Evolutionary conservation across 2,888 invertebrate species (phyloP).

Genomic region (Ophion ellenae): DNA sequence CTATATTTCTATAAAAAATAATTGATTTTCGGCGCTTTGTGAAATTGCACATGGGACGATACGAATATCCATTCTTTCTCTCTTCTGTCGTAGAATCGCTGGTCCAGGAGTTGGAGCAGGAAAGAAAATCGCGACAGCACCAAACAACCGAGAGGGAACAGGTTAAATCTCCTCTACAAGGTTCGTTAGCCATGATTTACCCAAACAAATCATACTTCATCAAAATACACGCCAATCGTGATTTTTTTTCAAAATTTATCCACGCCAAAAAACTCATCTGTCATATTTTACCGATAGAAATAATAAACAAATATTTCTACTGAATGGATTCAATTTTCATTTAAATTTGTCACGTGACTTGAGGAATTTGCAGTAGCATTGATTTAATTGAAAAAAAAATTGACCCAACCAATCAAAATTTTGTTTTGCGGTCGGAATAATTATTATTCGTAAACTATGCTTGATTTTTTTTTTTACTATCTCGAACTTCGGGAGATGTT

Average conservation of each 20-base stretch:
- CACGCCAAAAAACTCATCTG: neutral
- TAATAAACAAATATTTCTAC: neutral
- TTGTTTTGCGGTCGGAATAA: neutral
- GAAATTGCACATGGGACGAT: constrained; percentile 40
- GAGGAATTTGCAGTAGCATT: neutral
- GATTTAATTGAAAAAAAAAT: neutral
- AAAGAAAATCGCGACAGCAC: constrained; percentile 93
- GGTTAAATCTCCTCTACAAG: constrained; percentile 93
- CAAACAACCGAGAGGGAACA: constrained; percentile 90
- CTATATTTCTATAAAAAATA: neutral
- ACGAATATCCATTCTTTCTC: constrained; percentile 68
- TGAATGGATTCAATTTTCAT: neutral
- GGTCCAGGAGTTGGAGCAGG: constrained; percentile 92
- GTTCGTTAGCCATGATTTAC: constrained; percentile 79
- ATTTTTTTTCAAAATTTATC: neutral
- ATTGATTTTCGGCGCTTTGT: neutral
- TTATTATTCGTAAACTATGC: neutral
- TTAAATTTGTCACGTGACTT: neutral
- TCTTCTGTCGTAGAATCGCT: constrained; percentile 90
- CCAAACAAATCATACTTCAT: neutral
- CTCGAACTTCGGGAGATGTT: constrained; percentile 21
- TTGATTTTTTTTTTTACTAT: neutral
- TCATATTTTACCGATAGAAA: neutral
- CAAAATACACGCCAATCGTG: neutral
- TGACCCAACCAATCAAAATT: neutral